phyloP scores from a whole-genome alignment of 2,888 invertebrate genomes.

The Cheiracanthium punctorium region DNA sequence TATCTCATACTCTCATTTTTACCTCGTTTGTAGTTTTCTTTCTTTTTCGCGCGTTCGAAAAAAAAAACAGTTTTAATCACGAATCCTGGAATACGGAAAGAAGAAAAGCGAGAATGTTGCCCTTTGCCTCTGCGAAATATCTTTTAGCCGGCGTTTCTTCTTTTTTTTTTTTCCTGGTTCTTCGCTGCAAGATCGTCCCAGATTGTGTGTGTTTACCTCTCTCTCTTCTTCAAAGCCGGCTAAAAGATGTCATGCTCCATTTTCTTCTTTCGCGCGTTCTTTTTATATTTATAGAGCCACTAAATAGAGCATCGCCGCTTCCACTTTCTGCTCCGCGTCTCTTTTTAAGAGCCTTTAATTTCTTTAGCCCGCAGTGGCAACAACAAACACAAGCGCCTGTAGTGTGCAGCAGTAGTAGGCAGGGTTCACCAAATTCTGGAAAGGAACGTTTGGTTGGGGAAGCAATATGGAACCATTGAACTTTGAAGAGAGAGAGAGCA shows the following conservation, averaged over 20 bases:
- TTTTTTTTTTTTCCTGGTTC: background rate
- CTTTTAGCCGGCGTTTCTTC: background rate
- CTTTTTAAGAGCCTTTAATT: constrained; percentile 17
- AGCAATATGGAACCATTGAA: constrained; percentile 51
- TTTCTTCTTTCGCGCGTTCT: too few relatives aligned
- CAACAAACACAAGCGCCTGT: too few relatives aligned
- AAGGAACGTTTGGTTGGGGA: background rate
- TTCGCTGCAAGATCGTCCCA: constrained; percentile 2
- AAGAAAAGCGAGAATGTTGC: background rate
- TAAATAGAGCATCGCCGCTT: constrained; percentile 44
- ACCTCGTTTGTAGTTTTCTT: too few relatives aligned
- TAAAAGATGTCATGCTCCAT: constrained; percentile 31
- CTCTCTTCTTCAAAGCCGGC: too few relatives aligned
- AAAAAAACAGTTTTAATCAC: background rate
- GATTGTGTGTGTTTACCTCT: constrained; percentile 11
- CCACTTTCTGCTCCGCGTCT: constrained; percentile 35
- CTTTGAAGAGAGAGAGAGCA: constrained; percentile 23
- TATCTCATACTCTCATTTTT: too few relatives aligned
- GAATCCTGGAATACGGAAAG: background rate
- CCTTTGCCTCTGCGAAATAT: background rate
- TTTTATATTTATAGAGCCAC: constrained; percentile 32
- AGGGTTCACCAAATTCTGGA: background rate
- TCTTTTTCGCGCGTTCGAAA: too few relatives aligned
- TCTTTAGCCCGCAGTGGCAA: constrained; percentile 4
- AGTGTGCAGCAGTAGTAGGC: too few relatives aligned